A percentile compares a stretch with the other conserved stretches of the same genome.
Evolutionary conservation across 2,113 vertebrate genomes (phyloP).

Genomic region (Saguinus imperator): DNA sequence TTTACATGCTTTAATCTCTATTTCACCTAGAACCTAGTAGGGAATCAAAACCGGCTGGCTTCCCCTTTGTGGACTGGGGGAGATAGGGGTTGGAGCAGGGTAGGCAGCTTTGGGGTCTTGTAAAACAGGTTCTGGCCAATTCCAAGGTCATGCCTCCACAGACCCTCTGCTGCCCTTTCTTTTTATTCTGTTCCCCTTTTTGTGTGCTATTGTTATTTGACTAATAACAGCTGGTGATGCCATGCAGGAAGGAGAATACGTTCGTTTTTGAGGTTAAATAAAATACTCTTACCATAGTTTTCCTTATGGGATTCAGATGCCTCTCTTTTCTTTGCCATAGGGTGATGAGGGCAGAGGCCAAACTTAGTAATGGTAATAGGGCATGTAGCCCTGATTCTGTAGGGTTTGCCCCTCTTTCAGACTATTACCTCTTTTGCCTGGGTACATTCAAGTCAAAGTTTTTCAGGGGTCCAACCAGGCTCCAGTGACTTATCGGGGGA

Average conservation of each 20-base stretch:
- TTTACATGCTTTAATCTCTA: not conserved
- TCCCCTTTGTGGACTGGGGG: too few relatives aligned
- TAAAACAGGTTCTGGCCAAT: not conserved
- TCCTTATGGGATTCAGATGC: not conserved
- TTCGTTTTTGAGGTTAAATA: not conserved
- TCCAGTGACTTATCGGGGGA: too few relatives aligned
- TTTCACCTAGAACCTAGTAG: not conserved
- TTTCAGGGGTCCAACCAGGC: too few relatives aligned
- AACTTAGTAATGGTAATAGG: not conserved
- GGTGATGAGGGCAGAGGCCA: not conserved
- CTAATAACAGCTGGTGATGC: not conserved
- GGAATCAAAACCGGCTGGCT: not conserved
- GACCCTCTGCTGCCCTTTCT: not conserved
- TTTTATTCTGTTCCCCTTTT: not conserved
- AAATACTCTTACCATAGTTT: slow-evolving; percentile 21
- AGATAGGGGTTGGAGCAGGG: too few relatives aligned
- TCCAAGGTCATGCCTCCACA: not conserved
- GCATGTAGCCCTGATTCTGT: not conserved
- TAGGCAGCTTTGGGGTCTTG: not conserved
- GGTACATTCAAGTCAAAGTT: not conserved
- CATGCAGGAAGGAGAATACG: not conserved
- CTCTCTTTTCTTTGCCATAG: not conserved
- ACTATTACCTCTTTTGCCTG: not conserved
- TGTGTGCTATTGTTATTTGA: not conserved
- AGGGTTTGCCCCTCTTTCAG: not conserved